Percentiles rank a stretch among this genome's conserved stretches.
phyloP scores from a whole-genome alignment of 1,140 invertebrate genomes.

The Scaptomyza pallida region DNA sequence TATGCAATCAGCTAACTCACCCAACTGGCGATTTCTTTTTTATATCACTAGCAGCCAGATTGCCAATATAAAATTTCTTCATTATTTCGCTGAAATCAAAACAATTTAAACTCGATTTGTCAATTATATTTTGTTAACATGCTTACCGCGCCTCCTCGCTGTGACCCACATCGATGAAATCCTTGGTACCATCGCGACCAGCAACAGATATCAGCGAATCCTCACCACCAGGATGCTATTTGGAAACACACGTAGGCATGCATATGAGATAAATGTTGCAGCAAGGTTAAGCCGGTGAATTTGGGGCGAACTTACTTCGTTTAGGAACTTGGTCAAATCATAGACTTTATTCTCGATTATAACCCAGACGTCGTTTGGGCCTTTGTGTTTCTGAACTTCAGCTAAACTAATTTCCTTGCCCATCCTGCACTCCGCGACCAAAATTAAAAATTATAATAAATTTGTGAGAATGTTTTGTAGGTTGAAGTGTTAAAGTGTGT shows the following conservation, averaged over 20 bases:
- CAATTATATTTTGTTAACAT: no score
- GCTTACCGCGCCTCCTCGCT: conserved; percentile 90
- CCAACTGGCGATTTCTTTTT: conserved; percentile 55
- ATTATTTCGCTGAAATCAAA: conserved; percentile 89
- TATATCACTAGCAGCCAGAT: conserved; percentile 84
- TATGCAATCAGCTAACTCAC: conserved; percentile 43
- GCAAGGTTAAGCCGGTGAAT: neutral
- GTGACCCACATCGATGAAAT: conserved; percentile 95
- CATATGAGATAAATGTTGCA: neutral
- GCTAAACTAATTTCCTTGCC: conserved; percentile 83
- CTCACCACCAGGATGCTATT: conserved; percentile 93
- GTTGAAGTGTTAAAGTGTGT: neutral
- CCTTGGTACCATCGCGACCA: conserved; percentile 90
- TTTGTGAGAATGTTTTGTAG: neutral
- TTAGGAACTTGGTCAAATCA: conserved; percentile 87
- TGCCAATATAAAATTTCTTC: conserved; percentile 94
- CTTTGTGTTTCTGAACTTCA: conserved; percentile 86
- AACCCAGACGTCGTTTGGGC: conserved; percentile 85
- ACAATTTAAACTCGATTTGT: neutral
- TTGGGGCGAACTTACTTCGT: conserved; percentile 85
- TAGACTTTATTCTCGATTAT: conserved; percentile 88
- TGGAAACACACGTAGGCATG: neutral
- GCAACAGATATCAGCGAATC: conserved; percentile 91
- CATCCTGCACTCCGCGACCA: conserved; percentile 23
- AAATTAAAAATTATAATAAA: conserved; percentile 9